Evolutionary conservation across 2,797 vertebrate genomes (phyloP).

Genomic region (Coranthus polyacanthus): DNA sequence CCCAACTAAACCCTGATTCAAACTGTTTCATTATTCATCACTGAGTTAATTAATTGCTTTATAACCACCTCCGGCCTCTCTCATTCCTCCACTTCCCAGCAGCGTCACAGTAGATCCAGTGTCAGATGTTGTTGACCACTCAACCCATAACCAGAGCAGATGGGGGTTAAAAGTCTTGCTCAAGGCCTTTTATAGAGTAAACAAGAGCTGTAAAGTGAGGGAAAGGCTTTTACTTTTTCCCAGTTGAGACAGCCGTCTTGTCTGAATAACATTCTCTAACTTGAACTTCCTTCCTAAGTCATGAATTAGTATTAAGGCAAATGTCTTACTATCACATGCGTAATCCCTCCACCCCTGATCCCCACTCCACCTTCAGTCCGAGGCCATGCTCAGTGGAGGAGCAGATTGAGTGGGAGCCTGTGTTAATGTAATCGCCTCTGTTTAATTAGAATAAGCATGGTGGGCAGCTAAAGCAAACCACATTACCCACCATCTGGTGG

Average conservation of each 20-base stretch:
- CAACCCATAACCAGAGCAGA: constrained; percentile 8
- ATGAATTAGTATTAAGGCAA: constrained; percentile 16
- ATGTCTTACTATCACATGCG: constrained; percentile 53
- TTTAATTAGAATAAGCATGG: constrained; percentile 83
- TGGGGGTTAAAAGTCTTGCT: constrained; percentile 22
- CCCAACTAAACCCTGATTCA: background rate
- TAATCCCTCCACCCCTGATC: constrained; percentile 45
- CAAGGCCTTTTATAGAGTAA: constrained; percentile 13
- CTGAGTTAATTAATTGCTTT: background rate
- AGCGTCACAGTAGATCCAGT: background rate
- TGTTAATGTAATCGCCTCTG: constrained; percentile 81
- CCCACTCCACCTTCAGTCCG: constrained; percentile 26
- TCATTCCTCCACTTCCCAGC: background rate
- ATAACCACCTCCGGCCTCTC: background rate
- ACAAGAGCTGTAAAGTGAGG: background rate
- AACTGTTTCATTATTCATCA: constrained; percentile 2
- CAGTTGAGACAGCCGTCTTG: background rate
- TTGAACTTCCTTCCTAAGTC: background rate
- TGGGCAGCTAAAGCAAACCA: constrained; percentile 81
- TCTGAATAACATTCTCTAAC: constrained; percentile 3
- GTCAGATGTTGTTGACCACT: constrained; percentile 14
- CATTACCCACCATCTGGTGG: constrained; percentile 83
- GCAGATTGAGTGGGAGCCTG: constrained; percentile 76
- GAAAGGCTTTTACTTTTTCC: background rate
- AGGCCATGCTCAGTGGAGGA: constrained; percentile 59